These are phyloP conservation scores for Vireo altiloquus DNA, from an alignment of 2,113 vertebrate species.

Conservation along the genomic window DNA sequence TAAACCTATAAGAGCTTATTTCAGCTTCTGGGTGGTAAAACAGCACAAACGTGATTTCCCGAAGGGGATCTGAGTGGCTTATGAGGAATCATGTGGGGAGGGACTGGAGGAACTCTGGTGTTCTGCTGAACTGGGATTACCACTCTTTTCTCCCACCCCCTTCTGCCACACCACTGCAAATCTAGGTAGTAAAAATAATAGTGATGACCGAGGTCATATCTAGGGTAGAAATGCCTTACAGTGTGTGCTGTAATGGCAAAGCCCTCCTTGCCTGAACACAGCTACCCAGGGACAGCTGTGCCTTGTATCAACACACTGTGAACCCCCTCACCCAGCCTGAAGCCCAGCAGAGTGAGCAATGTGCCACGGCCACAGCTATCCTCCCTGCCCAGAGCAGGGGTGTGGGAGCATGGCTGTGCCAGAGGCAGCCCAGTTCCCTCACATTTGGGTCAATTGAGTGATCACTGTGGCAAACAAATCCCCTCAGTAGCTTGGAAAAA, in stretches of 20 bases:
- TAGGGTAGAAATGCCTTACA: neutral
- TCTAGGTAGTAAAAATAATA: neutral
- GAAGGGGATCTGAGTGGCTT: neutral
- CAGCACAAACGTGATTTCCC: neutral
- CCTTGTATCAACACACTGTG: neutral
- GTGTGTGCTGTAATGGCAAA: neutral
- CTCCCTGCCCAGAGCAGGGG: neutral
- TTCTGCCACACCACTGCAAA: neutral
- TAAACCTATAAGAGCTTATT: neutral
- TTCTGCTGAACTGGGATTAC: neutral
- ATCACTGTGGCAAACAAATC: neutral
- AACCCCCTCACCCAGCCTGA: neutral
- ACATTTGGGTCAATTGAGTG: neutral
- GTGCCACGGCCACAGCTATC: neutral
- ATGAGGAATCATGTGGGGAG: neutral
- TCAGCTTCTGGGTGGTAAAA: neutral
- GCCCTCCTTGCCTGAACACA: neutral
- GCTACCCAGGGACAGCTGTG: neutral
- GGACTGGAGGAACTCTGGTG: neutral
- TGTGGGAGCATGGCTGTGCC: neutral
- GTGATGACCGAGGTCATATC: neutral
- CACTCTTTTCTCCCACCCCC: neutral
- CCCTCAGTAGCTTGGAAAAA: neutral
- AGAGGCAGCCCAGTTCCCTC: neutral
- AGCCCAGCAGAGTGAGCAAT: accelerated